Conservation (phyloP, 1,140 invertebrate species). For the Apis laboriosa region DNA sequence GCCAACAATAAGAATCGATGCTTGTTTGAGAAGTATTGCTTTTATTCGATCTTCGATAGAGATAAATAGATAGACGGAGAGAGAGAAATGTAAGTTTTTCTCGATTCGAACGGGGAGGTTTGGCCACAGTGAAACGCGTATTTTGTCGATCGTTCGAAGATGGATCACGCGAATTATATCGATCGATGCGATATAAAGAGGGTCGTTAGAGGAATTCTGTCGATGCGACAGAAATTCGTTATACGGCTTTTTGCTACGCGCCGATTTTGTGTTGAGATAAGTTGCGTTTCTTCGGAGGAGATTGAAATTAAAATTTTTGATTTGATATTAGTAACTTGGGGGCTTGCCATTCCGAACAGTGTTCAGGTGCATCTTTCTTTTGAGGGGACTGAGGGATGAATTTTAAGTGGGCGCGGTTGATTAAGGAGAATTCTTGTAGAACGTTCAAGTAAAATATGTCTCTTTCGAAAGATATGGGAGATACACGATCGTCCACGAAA, state of each 20-base stretch:
- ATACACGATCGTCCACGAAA: not conserved
- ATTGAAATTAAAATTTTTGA: slow-evolving; percentile 47
- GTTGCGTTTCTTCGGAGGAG: slow-evolving; percentile 16
- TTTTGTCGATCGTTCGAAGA: slow-evolving; percentile 13
- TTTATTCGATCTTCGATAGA: not conserved
- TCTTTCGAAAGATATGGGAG: not conserved
- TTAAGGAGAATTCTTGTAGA: not conserved
- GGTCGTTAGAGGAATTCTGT: slow-evolving; percentile 24
- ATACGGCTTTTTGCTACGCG: not conserved
- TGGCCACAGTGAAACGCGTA: slow-evolving; percentile 10
- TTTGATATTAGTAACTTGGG: slow-evolving; percentile 30
- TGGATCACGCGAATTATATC: slow-evolving; percentile 33
- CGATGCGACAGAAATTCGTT: slow-evolving; percentile 21
- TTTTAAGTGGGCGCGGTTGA: not conserved
- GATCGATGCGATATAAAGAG: not conserved
- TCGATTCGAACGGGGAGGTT: not conserved
- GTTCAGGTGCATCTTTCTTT: not conserved
- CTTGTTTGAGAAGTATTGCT: too few relatives aligned
- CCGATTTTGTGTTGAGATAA: slow-evolving; percentile 25
- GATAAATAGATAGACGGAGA: not conserved
- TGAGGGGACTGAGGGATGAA: not conserved
- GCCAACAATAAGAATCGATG: too few relatives aligned
- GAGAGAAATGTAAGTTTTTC: slow-evolving; percentile 1
- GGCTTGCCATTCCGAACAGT: slow-evolving; percentile 1
- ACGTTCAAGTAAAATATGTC: slow-evolving; percentile 14